These are phyloP conservation scores for Blera fallax DNA, from an alignment of 2,888 invertebrate genomes.

Conservation along the genomic window DNA sequence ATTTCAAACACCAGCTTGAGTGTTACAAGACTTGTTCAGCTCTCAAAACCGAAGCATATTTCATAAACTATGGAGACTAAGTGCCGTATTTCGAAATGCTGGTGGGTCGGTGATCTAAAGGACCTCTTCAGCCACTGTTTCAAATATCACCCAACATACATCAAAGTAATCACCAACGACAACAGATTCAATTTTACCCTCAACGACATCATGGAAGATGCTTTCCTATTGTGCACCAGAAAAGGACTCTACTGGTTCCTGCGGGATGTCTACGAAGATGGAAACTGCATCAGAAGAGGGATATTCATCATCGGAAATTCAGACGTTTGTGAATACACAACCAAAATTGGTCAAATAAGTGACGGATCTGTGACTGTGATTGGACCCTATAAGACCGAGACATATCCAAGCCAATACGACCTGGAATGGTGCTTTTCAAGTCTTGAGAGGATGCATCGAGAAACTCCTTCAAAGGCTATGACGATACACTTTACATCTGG, in stretches of 20 bases:
- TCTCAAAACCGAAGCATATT: too few species aligned
- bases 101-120: conserved; percentile 61
- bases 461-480: not conserved
- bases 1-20: not conserved
- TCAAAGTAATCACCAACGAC: conserved; percentile 55
- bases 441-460: not conserved
- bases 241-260: conserved; percentile 73
- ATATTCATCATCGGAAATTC: conserved; percentile 72
- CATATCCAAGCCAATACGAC: not conserved
- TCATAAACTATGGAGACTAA: not conserved
- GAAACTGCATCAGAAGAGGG: conserved; percentile 43
- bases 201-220: conserved; percentile 61
- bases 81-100: conserved; percentile 69
- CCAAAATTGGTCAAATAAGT: not conserved
- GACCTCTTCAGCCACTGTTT: conserved; percentile 70
- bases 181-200: conserved; percentile 69
- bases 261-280: conserved; percentile 10
- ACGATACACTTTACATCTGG: conserved; percentile 2
- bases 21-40: not conserved
- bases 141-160: conserved; percentile 45
- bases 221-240: conserved; percentile 52
- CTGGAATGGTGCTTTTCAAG: conserved; percentile 20
- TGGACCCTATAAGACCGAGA: not conserved
- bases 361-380: not conserved
- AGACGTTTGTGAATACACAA: conserved; percentile 53